Conservation (phyloP, 2,888 invertebrate genomes). For the Tetheella fluctuosa region DNA sequence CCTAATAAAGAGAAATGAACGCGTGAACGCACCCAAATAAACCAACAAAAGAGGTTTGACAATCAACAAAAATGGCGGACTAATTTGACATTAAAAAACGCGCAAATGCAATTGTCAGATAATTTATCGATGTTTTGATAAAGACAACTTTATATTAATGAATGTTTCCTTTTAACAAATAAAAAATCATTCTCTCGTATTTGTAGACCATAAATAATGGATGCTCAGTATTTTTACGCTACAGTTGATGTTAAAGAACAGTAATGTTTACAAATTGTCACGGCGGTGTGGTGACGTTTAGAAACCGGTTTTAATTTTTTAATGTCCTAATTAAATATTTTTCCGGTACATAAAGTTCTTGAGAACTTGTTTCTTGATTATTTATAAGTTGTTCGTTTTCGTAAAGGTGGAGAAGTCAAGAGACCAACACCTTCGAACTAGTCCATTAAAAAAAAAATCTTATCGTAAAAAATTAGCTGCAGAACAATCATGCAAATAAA, state of each 20-base stretch:
- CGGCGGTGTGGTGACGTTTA: constrained; percentile 27
- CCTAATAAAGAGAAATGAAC: constrained; percentile 36
- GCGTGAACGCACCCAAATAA: constrained; percentile 73
- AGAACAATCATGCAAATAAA: no score
- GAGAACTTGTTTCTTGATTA: constrained; percentile 17
- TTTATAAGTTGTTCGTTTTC: constrained; percentile 9
- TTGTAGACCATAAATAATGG: constrained; percentile 70
- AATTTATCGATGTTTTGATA: constrained; percentile 80
- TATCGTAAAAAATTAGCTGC: no score
- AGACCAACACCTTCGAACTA: no score
- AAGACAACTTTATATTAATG: constrained; percentile 73
- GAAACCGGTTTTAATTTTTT: constrained; percentile 47
- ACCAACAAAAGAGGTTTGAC: constrained; percentile 59
- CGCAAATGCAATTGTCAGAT: constrained; percentile 77
- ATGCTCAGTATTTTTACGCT: constrained; percentile 63
- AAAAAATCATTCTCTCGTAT: constrained; percentile 20
- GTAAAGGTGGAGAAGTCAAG: no score
- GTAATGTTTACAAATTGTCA: constrained; percentile 68
- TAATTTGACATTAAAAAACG: constrained; percentile 82
- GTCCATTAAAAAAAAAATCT: no score
- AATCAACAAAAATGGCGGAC: constrained; percentile 71
- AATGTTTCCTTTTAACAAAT: constrained; percentile 47
- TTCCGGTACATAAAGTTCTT: constrained; percentile 58
- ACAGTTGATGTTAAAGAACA: constrained; percentile 63
- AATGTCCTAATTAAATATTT: constrained; percentile 47